These are phyloP conservation scores for Aquatica leii DNA, from an alignment of 2,888 invertebrate species.

Conservation along the genomic window DNA sequence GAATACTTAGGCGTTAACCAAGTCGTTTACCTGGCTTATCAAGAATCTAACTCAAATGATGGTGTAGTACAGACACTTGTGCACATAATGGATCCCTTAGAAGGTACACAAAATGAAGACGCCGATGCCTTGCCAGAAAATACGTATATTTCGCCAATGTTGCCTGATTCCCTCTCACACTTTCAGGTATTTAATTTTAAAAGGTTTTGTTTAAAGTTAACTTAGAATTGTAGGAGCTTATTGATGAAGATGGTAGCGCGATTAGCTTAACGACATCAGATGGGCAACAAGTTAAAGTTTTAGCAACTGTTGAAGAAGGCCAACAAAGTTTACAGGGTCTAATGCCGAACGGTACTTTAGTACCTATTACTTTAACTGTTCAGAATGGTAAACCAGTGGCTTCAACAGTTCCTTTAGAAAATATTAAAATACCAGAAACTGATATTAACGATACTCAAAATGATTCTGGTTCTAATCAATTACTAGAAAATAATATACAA, in stretches of 20 bases:
- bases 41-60: constrained; percentile 60
- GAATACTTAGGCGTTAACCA: constrained; percentile 51
- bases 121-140: constrained; percentile 14
- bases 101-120: constrained; percentile 11
- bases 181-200: constrained; percentile 39
- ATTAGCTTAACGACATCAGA: constrained; percentile 74
- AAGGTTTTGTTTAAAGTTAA: not conserved
- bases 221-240: constrained; percentile 61
- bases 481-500: constrained; percentile 33
- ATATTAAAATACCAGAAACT: not conserved
- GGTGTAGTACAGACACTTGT: constrained; percentile 54
- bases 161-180: constrained; percentile 36
- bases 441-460: not conserved
- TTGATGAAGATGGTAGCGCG: constrained; percentile 74
- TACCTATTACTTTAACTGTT: constrained; percentile 55
- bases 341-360: constrained; percentile 60
- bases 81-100: constrained; percentile 48
- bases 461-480: constrained; percentile 7
- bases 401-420: constrained; percentile 3
- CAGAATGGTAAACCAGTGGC: constrained; percentile 47
- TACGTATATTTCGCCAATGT: constrained; percentile 16
- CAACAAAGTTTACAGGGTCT: constrained; percentile 61
- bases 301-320: constrained; percentile 66
- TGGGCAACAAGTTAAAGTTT: constrained; percentile 70
- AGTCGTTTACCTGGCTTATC: constrained; percentile 64